phyloP scores from a whole-genome alignment of 2,113 vertebrate genomes.

The Acrocephalus arundinaceus region DNA sequence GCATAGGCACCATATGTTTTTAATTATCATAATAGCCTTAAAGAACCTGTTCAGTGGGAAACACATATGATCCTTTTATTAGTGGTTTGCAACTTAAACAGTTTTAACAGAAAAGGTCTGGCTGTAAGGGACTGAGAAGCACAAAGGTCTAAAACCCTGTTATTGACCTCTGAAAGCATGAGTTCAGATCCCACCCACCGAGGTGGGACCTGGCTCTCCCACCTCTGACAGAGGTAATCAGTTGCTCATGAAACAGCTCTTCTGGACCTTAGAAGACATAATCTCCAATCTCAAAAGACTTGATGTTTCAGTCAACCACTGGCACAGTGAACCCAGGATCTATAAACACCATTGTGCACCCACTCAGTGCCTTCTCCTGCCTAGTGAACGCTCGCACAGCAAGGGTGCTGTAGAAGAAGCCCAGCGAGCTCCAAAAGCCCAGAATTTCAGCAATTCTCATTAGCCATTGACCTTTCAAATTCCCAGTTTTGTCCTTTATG shows the following conservation, averaged over 20 bases:
- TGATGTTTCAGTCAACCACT: not conserved
- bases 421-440: not conserved
- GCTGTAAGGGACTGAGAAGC: conserved; percentile 65
- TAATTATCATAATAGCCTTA: conserved; percentile 91
- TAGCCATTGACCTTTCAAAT: conserved; percentile 53
- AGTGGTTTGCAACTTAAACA: conserved; percentile 81
- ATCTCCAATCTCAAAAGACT: conserved; percentile 54
- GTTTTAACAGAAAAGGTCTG: conserved; percentile 80
- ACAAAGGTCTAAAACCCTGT: conserved; percentile 72
- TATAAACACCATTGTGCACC: conserved; percentile 12
- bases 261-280: conserved; percentile 70
- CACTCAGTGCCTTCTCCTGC: not conserved
- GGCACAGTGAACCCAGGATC: conserved; percentile 5
- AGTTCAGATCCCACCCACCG: conserved; percentile 79
- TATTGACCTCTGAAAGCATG: conserved; percentile 74
- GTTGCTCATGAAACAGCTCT: conserved; percentile 75
- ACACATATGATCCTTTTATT: conserved; percentile 83
- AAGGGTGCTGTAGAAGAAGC: not conserved
- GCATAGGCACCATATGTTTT: conserved; percentile 88
- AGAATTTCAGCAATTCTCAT: conserved; percentile 22
- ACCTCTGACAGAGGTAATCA: conserved; percentile 81
- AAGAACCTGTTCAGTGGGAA: conserved; percentile 87
- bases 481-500: conserved; percentile 34
- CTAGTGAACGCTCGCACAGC: not conserved
- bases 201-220: conserved; percentile 67